These are phyloP conservation scores for Ceryle rudis DNA, from an alignment of 2,797 vertebrate genomes.

Conservation along the genomic window DNA sequence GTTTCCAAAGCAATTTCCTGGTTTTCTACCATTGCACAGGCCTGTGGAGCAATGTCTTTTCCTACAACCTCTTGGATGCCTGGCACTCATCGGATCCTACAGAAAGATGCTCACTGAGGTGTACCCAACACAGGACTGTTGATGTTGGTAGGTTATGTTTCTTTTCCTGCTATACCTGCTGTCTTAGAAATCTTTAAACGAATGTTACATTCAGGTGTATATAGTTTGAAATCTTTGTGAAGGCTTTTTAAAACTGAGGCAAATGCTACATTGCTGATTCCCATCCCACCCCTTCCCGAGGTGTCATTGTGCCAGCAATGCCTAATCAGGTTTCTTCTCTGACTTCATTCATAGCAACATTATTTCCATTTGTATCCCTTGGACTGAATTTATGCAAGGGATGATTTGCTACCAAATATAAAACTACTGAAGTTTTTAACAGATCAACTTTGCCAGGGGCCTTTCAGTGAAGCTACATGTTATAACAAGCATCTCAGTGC, in stretches of 20 bases:
- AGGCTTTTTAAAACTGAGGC: not conserved
- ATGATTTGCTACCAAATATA: not conserved
- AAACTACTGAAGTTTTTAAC: not conserved
- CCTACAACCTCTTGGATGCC: conserved; percentile 79
- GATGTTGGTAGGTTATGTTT: conserved; percentile 69
- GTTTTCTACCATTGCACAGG: conserved; percentile 56
- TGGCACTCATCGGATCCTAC: conserved; percentile 67
- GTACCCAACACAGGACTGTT: conserved; percentile 64
- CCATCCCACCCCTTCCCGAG: not conserved
- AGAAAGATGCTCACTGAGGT: conserved; percentile 70
- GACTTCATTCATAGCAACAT: not conserved
- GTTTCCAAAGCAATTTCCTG: not conserved
- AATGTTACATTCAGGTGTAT: not conserved
- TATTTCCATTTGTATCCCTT: not conserved
- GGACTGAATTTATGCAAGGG: not conserved
- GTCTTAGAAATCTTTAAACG: not conserved
- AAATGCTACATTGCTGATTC: not conserved
- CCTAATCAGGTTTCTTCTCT: not conserved
- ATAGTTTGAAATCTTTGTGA: not conserved
- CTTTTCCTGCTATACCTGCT: not conserved
- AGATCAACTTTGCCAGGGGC: not conserved
- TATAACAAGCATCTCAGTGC: not conserved
- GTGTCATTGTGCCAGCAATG: not conserved
- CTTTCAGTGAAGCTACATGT: not conserved
- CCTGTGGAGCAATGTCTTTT: conserved; percentile 84